A percentile compares a stretch with the other conserved stretches of the same genome.
phyloP scores from a whole-genome alignment of 1,140 invertebrate genomes.

The Ceratina australensis region DNA sequence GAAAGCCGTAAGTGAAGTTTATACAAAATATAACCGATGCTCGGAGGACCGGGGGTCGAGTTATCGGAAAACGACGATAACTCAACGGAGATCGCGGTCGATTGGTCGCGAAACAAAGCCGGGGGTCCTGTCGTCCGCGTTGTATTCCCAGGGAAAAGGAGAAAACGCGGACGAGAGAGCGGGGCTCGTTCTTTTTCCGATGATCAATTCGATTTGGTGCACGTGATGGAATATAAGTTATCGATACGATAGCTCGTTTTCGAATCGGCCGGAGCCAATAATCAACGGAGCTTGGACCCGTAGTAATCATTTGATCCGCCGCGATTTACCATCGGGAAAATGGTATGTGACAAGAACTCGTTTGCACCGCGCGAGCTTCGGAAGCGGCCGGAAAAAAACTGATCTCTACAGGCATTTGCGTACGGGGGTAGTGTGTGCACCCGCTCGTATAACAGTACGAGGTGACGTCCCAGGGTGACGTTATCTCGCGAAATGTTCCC shows the following conservation, averaged over 20 bases:
- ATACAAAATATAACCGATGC: conserved; percentile 3
- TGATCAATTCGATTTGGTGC: conserved; percentile 39
- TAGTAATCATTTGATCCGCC: conserved; percentile 72
- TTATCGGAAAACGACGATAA: conserved; percentile 19
- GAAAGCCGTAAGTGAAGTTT: conserved; percentile 24
- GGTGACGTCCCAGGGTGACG: background rate
- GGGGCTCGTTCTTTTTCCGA: background rate
- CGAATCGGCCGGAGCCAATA: conserved; percentile 18
- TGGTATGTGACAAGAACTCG: conserved; percentile 34
- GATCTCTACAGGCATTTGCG: background rate
- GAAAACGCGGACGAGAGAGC: conserved; percentile 2
- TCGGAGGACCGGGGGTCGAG: background rate
- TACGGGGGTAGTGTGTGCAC: background rate
- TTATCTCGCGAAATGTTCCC: background rate
- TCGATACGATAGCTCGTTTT: conserved; percentile 29
- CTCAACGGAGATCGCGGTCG: conserved; percentile 15
- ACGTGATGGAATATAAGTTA: conserved; percentile 36
- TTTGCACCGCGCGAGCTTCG: background rate
- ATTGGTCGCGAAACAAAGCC: conserved; percentile 27
- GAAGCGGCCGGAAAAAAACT: background rate
- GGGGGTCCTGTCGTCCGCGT: background rate
- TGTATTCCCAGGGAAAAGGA: background rate
- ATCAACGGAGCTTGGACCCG: conserved; percentile 12
- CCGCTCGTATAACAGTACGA: background rate
- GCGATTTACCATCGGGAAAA: conserved; percentile 29